Conservation (phyloP, 2,113 vertebrate species). For the Pluvialis apricaria region DNA sequence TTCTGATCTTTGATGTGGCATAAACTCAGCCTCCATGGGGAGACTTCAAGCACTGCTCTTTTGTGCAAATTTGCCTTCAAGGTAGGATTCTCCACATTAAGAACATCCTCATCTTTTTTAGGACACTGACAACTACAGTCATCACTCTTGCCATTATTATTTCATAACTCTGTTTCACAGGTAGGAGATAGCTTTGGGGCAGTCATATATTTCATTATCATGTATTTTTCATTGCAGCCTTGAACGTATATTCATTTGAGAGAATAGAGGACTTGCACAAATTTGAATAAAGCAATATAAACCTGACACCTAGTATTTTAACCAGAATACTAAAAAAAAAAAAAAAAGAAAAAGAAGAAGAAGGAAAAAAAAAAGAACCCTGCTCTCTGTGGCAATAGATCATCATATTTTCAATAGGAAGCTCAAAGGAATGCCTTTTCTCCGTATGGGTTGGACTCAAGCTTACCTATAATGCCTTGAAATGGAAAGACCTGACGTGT, state of each 20-base stretch:
- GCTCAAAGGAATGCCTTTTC: neutral
- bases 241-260: neutral
- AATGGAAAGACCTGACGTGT: neutral
- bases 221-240: slow-evolving; percentile 39
- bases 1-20: slow-evolving; percentile 40
- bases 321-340: neutral
- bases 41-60: slow-evolving; percentile 23
- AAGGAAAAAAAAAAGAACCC: neutral
- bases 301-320: neutral
- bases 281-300: slow-evolving; percentile 1
- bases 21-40: slow-evolving; percentile 7
- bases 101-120: slow-evolving; percentile 31
- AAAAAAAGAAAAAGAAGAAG: neutral
- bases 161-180: slow-evolving; percentile 45
- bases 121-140: neutral
- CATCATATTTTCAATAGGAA: neutral
- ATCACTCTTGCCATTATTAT: slow-evolving; percentile 50
- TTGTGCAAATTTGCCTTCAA: slow-evolving; percentile 35
- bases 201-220: slow-evolving; percentile 39
- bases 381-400: neutral
- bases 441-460: neutral
- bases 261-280: neutral
- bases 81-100: neutral
- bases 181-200: slow-evolving; percentile 35
- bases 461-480: neutral